phyloP scores from a whole-genome alignment of 2,113 vertebrate genomes.

The Buteo buteo region DNA sequence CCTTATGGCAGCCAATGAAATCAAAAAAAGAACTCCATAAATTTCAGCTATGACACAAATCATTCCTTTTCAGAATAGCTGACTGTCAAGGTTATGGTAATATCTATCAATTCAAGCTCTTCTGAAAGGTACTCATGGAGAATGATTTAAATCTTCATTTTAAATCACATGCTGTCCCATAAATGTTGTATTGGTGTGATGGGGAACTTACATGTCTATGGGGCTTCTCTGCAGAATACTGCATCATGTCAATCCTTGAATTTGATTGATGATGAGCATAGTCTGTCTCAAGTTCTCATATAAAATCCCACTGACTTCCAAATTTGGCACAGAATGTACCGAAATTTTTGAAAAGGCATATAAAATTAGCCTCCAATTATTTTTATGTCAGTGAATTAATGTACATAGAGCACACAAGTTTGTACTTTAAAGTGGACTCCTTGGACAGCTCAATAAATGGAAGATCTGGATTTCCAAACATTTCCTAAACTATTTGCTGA shows the following conservation, averaged over 20 bases:
- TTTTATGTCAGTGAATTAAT: background rate
- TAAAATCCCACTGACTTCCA: background rate
- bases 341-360: background rate
- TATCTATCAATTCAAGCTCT: background rate
- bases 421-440: background rate
- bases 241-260: background rate
- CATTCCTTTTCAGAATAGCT: background rate
- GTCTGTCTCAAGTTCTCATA: background rate
- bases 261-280: background rate
- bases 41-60: background rate
- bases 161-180: background rate
- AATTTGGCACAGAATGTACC: background rate
- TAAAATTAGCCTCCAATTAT: background rate
- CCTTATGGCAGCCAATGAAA: background rate
- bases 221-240: background rate
- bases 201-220: background rate
- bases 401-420: background rate
- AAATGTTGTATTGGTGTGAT: background rate
- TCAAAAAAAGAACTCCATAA: background rate
- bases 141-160: slow-evolving; percentile 3
- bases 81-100: slow-evolving; percentile 9
- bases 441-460: background rate
- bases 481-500: background rate
- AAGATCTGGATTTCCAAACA: background rate
- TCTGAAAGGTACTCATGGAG: background rate